Base-by-base conservation (phyloP, 1,140 invertebrate species). In the Daktulosphaira vitifoliae region DNA sequence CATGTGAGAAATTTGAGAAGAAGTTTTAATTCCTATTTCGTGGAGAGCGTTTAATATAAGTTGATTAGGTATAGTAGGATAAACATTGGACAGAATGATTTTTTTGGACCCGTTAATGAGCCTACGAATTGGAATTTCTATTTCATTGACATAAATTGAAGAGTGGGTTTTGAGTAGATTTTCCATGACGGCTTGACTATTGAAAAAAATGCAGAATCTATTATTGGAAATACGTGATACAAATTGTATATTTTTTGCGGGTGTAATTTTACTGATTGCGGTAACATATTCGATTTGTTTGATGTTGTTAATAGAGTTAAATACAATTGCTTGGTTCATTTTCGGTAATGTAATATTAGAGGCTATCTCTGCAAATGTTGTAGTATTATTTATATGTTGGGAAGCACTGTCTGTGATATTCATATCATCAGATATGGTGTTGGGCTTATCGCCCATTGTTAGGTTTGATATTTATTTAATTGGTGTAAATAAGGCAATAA, bases 221-320 rank as follows among this genome's bases (percentile, higher is more conserved):
- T 33, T 33, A 11, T 33, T 33, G 5, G 29, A 33, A 6, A 44
- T 44, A 11, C 39, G 39, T 16, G 39, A 44, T 4, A 44, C 39
- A 44, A 44, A 44, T 44, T 44, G 39, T 11, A 44, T 16, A n/a
- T 44, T 44, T 4, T 7, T 15, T n/a, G 39, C 7, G n/a, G 39
- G n/a, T 7, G n/a, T 44, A 11, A 44, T 44, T 44, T 44, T 44
- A n/a, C 39, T 44, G n/a, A 44, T 7, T n/a, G 39, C 39, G n/a
- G 39, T n/a, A 4, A 44, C 39, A 44, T 44, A 44, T 44, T 44
- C 39, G n/a, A 44, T n/a, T 44, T 44, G 39, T 44, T 44, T 44
- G n/a, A 44, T 44, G 39, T 44, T 16, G n/a, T 44, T n/a, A 15
- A 44, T n/a, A 15, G 39, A 44, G n/a, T 44, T 44, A 44, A 44